These are phyloP conservation scores for Grallaria varia DNA, from an alignment of 2,113 vertebrate species.

Conservation along the genomic window DNA sequence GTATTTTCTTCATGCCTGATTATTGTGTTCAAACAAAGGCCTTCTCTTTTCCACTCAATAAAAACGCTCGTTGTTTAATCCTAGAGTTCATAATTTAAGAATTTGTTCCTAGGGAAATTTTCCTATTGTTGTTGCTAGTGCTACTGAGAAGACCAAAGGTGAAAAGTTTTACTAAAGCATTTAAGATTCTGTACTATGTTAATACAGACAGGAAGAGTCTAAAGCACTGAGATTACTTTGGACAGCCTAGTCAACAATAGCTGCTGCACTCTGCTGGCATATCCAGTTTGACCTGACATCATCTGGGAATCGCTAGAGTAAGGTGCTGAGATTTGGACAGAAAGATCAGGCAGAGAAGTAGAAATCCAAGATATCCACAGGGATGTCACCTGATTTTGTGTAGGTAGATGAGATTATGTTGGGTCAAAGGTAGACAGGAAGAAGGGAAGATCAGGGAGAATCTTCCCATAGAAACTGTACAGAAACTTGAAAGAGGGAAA, in stretches of 20 bases:
- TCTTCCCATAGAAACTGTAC: background rate
- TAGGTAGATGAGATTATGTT: background rate
- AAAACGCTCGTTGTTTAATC: background rate
- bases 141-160: background rate
- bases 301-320: background rate
- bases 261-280: background rate
- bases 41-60: conserved; percentile 13
- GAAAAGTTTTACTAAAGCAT: background rate
- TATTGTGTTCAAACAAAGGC: conserved; percentile 33
- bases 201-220: background rate
- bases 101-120: background rate
- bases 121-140: background rate
- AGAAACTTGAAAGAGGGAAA: background rate
- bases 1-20: background rate
- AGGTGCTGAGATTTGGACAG: background rate
- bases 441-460: background rate
- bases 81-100: conserved; percentile 8
- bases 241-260: background rate
- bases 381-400: background rate
- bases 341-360: background rate
- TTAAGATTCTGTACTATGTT: background rate
- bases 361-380: background rate
- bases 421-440: background rate
- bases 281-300: background rate
- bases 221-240: background rate